Percentiles rank a stretch among this genome's conserved stretches.
These are phyloP conservation scores for Noctua fimbriata DNA, from an alignment of 2,888 invertebrate species.

Conservation along the genomic window DNA sequence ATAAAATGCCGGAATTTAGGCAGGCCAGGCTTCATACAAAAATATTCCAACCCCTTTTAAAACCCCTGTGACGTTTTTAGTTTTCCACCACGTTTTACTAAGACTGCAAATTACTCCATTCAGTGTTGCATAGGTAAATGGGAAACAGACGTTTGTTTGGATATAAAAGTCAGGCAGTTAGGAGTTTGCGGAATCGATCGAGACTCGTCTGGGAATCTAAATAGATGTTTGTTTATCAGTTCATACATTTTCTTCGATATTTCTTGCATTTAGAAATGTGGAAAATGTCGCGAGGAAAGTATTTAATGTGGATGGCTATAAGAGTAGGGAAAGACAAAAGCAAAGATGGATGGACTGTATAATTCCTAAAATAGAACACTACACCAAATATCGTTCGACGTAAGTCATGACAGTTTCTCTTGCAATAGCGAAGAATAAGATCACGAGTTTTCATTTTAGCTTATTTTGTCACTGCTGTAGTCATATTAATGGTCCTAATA, in stretches of 20 bases:
- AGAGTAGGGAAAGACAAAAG: background rate
- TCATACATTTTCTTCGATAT: constrained; percentile 11
- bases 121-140: constrained; percentile 14
- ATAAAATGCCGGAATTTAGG: too few species aligned
- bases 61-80: background rate
- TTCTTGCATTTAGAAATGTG: background rate
- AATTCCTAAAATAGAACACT: background rate
- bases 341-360: background rate
- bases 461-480: background rate
- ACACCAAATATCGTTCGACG: background rate
- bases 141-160: constrained; percentile 36
- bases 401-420: background rate
- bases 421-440: background rate
- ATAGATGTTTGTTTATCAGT: constrained; percentile 14
- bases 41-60: background rate
- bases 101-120: background rate
- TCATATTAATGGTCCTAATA: background rate
- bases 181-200: constrained; percentile 35
- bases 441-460: background rate
- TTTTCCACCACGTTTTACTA: constrained; percentile 1
- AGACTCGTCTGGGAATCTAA: constrained; percentile 28
- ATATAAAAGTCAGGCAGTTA: constrained; percentile 11
- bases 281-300: background rate
- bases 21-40: background rate
- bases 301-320: background rate